Conservation (phyloP, 2,797 vertebrate species). For the Lacerta bilineata region DNA sequence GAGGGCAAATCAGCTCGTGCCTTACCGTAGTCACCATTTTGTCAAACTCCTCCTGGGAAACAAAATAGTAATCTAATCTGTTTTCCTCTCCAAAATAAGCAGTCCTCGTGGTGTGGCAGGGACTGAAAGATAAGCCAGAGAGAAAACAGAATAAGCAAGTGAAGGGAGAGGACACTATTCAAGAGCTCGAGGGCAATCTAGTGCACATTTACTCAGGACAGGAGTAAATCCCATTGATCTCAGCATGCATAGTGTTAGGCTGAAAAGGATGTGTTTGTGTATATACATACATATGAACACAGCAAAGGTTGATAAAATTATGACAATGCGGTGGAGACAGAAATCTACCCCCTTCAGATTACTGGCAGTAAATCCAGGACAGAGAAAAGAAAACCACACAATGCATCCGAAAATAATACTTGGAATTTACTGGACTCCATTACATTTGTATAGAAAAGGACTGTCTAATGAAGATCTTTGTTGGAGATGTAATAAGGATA, state of each 20-base stretch:
- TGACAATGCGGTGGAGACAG: not conserved
- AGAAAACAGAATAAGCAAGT: constrained; percentile 46
- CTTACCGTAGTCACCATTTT: constrained; percentile 86
- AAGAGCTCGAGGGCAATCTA: rapidly evolving
- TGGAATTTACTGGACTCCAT: too few relatives aligned
- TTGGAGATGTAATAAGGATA: too few relatives aligned
- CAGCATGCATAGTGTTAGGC: not conserved
- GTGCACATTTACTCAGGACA: not conserved
- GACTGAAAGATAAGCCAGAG: constrained; percentile 77
- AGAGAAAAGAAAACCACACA: not conserved
- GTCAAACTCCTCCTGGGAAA: constrained; percentile 88
- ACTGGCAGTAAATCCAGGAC: not conserved
- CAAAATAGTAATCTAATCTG: constrained; percentile 91
- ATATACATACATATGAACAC: too few relatives aligned
- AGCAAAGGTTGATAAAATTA: not conserved
- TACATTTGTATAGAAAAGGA: too few relatives aligned
- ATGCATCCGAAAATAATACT: not conserved
- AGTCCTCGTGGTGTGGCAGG: constrained; percentile 91
- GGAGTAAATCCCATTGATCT: not conserved
- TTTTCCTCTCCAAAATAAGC: constrained; percentile 91
- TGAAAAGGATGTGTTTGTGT: too few relatives aligned
- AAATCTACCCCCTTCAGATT: not conserved
- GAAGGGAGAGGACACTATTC: constrained; percentile 14
- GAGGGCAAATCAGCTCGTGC: not conserved
- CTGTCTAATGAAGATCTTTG: too few relatives aligned